Conservation (phyloP, 2,888 invertebrate genomes). For the Itoplectis maculator region DNA sequence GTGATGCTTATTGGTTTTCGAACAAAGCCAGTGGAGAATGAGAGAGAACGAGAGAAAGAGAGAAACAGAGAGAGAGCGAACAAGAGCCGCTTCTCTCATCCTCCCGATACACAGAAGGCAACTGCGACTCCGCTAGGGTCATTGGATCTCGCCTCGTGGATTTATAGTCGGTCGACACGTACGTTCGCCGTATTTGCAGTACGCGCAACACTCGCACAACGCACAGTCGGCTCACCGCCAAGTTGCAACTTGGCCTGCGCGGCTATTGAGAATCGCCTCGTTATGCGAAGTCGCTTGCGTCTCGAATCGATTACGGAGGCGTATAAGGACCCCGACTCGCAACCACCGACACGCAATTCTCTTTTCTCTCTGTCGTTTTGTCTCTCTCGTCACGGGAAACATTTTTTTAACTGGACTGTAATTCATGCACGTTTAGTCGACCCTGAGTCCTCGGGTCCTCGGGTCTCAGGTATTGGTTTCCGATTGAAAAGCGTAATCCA, state of each 20-base stretch:
- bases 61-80: too few species aligned
- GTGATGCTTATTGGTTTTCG: constrained; percentile 67
- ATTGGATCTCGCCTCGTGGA: constrained; percentile 60
- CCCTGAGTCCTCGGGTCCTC: too few species aligned
- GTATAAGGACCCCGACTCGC: constrained; percentile 14
- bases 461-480: constrained; percentile 1
- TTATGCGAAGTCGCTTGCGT: constrained; percentile 63
- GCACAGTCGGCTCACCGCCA: neutral
- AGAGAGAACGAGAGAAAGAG: too few species aligned
- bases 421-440: constrained; percentile 30
- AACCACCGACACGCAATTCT: constrained; percentile 31
- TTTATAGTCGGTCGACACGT: constrained; percentile 62
- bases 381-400: neutral
- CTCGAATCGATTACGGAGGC: constrained; percentile 63
- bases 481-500: neutral
- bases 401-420: constrained; percentile 9
- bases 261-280: constrained; percentile 43
- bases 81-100: constrained; percentile 19
- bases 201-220: constrained; percentile 27
- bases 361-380: neutral
- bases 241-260: constrained; percentile 6
- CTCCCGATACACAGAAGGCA: constrained; percentile 61
- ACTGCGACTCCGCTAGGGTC: constrained; percentile 43
- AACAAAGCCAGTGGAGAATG: constrained; percentile 66
- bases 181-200: constrained; percentile 41